Base-by-base conservation (phyloP, 2,888 invertebrate genomes). In the Lamellibrachia satsuma region DNA sequence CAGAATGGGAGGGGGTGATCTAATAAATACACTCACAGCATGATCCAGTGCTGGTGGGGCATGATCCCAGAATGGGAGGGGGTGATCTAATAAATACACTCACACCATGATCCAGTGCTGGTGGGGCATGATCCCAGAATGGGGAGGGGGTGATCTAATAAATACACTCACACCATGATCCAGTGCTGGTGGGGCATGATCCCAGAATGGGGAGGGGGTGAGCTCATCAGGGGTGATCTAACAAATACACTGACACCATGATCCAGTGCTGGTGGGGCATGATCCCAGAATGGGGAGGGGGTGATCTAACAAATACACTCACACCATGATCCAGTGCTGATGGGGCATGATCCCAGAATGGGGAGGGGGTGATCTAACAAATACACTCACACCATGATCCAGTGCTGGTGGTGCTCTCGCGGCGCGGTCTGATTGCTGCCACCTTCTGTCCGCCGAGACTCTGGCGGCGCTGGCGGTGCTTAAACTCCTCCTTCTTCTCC, bases 401-500 rank as follows among this genome's bases (percentile, higher is more conserved):
- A 9, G 93, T 92, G 91, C 93, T 93, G 52, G 91, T 92, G 39
- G 93, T 93, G 91, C 93, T 93, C 22, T 90, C 92, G 8, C 93
- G 55, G 51, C 93, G 90, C 39, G 92, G 15, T 15, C 90, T 90
- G 52, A 55, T 52, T 60, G 93, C 90, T 51, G 92, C 39, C 39
- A 39, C 92, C 92, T 93, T 91, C 92, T 93, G 92, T 52, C 92
- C 93, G 7, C 94, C 93, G 90, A 93, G 93, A 91, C 93, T 93
- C 9, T 94, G 93, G 27, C 94, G 90, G 7, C 94, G 60, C 90
- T 94, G 94, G 27, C 93, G 92, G 90, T 92, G 92, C 92, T 93
- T 94, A 92, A 94, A 94, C 91, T 94, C 94, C 60, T 94, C 92
- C 91, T 93, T 93, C 90, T 93, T 93, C 92, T 94, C 94, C 92